Base-by-base conservation (phyloP, 2,888 invertebrate species). In the Spodoptera picta region DNA sequence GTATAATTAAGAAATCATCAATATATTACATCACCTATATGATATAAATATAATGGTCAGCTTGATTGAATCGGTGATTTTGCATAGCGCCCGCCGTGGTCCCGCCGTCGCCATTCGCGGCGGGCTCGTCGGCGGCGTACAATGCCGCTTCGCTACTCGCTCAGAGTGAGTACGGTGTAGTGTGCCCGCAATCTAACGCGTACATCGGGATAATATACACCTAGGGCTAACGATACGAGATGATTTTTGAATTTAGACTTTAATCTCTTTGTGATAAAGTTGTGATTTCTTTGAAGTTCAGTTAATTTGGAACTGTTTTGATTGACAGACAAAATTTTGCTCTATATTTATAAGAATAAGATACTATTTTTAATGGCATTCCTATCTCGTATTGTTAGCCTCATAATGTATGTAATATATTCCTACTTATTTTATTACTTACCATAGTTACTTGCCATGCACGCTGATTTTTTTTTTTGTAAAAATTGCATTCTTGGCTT, bases 121-220 rank as follows among this genome's bases (percentile, higher is more conserved):
- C 95, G 68, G 88, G 95, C 87, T 87, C 94, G 69, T 84, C 91
- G 47, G 83, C 92, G 83, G 95, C 95, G 56, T 96, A 95, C 93
- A 96, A 95, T 95, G 96, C 97, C 86, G 97, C 97, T 90, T 97
- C 97, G 87, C 96, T 97, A 89, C 95, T 98, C 93, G 97, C 97
- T 92, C 97, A 97, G 95, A 97, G 97, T 97, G 96, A 97, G 97
- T 97, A 89, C 79, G 60, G 70, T 66, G 57, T 69, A 68, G 63
- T 69, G 46, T 58, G 58, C 54, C 60, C 47, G 65, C 36, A 42
- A 51, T 51, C 44, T 76, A 70, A 41, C 48, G 9, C 49, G 7
- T 55, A 65, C 19, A 27, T 9, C 14, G 49, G 27, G 41, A 53
- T 63, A 47, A 36, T 54, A 48, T 50, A 4, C 61, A 19, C 41